These are phyloP conservation scores for Oegoconia quadripuncta DNA, from an alignment of 2,888 invertebrate species.

Conservation along the genomic window DNA sequence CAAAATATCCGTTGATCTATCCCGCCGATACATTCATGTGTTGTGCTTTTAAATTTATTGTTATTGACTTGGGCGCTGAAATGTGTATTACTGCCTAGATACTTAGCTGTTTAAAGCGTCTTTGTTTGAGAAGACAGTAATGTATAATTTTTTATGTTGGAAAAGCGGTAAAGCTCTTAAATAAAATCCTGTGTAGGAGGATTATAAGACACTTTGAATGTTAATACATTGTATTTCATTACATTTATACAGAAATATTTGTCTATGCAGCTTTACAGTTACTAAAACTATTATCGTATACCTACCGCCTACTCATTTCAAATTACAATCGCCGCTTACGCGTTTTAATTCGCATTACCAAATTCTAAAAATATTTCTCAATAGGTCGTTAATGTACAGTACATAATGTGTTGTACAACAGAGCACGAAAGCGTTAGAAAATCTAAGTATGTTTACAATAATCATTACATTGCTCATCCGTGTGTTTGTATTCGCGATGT, in stretches of 20 bases:
- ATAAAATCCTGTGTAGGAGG: too few relatives aligned
- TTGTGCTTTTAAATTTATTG: constrained; percentile 25
- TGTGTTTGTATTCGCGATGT: constrained; percentile 56
- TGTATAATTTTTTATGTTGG: too few relatives aligned
- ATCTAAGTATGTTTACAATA: constrained; percentile 53
- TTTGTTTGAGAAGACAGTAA: not conserved
- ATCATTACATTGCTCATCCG: constrained; percentile 48
- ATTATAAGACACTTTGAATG: too few relatives aligned
- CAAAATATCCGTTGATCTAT: constrained; percentile 40
- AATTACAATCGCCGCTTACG: not conserved
- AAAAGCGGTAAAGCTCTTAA: too few relatives aligned
- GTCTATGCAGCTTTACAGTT: too few relatives aligned
- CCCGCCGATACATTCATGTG: constrained; percentile 25
- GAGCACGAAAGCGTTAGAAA: constrained; percentile 35
- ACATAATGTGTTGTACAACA: constrained; percentile 4
- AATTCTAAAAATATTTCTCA: constrained; percentile 1
- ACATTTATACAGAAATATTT: too few relatives aligned
- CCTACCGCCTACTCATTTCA: not conserved
- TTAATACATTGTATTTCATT: too few relatives aligned
- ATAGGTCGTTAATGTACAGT: constrained; percentile 7
- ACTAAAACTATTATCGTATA: too few relatives aligned
- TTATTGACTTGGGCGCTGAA: constrained; percentile 29
- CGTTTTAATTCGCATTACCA: constrained; percentile 1
- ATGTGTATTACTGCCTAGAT: constrained; percentile 14
- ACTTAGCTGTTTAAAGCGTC: not conserved